Conservation (phyloP, 2,113 vertebrate species). For the Corvus moneduloides region DNA sequence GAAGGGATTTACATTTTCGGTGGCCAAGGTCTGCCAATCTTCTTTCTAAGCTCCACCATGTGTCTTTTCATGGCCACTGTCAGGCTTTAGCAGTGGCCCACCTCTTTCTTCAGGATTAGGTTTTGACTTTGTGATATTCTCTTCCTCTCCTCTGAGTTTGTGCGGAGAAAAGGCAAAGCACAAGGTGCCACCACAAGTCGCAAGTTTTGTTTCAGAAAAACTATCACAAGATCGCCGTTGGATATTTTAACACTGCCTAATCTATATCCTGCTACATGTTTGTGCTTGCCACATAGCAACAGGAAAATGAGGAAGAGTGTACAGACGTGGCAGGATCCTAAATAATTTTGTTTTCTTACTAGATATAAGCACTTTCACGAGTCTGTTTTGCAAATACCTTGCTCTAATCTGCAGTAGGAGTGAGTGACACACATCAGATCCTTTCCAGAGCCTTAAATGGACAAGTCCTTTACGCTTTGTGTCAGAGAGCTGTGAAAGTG, state of each 20-base stretch:
- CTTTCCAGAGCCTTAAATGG: background rate
- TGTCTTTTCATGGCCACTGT: background rate
- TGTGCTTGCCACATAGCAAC: background rate
- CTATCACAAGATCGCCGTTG: background rate
- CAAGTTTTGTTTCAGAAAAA: background rate
- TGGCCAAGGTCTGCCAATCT: background rate
- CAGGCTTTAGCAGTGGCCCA: background rate
- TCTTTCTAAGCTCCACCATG: background rate
- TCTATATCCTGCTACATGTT: background rate
- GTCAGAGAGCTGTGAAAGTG: background rate
- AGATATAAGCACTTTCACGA: background rate
- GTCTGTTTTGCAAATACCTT: background rate
- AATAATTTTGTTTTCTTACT: background rate
- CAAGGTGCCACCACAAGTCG: background rate
- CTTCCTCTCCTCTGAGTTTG: background rate
- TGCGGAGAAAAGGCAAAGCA: background rate
- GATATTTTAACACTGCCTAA: background rate
- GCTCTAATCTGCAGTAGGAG: background rate
- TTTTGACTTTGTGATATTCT: background rate
- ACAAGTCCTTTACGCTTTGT: background rate
- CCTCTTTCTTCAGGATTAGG: background rate
- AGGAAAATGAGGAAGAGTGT: background rate
- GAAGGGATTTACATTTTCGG: background rate
- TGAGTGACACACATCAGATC: background rate
- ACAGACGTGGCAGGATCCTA: background rate